phyloP scores from a whole-genome alignment of 1,140 invertebrate genomes.

The Mercenaria mercenaria region DNA sequence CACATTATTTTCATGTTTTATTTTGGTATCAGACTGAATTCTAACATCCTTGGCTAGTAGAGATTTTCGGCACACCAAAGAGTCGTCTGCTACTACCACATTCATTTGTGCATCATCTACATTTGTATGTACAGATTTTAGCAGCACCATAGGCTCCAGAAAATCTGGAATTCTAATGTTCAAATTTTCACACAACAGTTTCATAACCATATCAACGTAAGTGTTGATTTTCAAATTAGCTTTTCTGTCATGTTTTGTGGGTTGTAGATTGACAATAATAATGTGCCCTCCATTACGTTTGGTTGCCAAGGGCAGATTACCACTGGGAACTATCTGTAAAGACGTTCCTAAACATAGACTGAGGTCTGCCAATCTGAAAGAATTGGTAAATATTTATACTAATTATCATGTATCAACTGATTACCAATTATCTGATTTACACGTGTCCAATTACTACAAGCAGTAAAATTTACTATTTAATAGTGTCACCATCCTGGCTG shows the following conservation, averaged over 20 bases:
- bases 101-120: conserved; percentile 66
- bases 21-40: background rate
- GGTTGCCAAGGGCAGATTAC: conserved; percentile 95
- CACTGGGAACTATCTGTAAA: conserved; percentile 98
- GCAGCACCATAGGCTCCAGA: conserved; percentile 64
- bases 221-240: conserved; percentile 95
- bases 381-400: too few relatives aligned
- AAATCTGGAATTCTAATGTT: conserved; percentile 77
- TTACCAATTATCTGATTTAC: too few relatives aligned
- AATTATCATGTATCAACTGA: too few relatives aligned
- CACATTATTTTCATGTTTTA: background rate
- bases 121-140: conserved; percentile 77
- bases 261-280: conserved; percentile 98
- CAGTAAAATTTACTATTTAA: background rate
- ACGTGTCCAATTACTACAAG: too few relatives aligned
- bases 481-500: too few relatives aligned
- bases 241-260: conserved; percentile 98
- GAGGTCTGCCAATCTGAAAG: conserved; percentile 93
- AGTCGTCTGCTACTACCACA: conserved; percentile 66
- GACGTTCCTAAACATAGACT: conserved; percentile 98
- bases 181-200: conserved; percentile 87
- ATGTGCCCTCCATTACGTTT: conserved; percentile 96
- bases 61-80: conserved; percentile 30
- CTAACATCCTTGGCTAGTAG: conserved; percentile 4
- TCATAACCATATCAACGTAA: conserved; percentile 95